Base-by-base conservation (phyloP, 2,797 vertebrate species). In the Coracias cyanogaster region DNA sequence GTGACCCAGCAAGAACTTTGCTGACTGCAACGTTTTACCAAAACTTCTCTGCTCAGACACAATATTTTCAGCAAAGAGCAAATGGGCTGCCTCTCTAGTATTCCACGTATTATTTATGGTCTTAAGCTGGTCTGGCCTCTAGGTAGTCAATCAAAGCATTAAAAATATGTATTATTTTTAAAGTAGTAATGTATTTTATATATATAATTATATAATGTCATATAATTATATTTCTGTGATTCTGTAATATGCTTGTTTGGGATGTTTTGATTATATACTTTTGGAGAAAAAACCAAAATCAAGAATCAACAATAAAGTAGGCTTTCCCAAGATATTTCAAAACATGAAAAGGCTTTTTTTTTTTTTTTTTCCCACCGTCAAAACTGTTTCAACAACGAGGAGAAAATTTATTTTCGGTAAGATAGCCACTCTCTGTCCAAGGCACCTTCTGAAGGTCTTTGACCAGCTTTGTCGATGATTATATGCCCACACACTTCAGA, bases 51-150 rank as follows among this genome's bases (percentile, higher is more conserved):
- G 51, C 45, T 35, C 28, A 73, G 65, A 46, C 5, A 1, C 3
- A 14, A 2, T 64, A 5, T 55, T 91, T 60, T 18, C 74, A 66
- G 43, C 71, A 35, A n/a, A 33, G 41, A 78, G 18, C 49, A 62
- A 61, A 14, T 7, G 22, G 66, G 26, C 48, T 60, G 45, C 48
- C 2, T 57, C 33, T 39, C 28, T 12, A 2, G 31, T 15, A 28
- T 29, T 80, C 57, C 37, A 10, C 0, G 0, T 12, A 3, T 12
- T 49, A 13, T 67, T 81, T 65, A 33, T 1, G 33, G 16, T 35
- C 90, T 48, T 49, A 10, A 78, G 39, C 14, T 78, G 65, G 8
- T 60, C 65, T 69, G 21, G 6, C 79, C 7, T 41, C 62, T 13
- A 18, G 31, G 29, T 13, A 33, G 25, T 29, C 17, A 39, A 66